Evolutionary conservation across 2,888 invertebrate species (phyloP).

Genomic region (Cremastobaeus sp.): DNA sequence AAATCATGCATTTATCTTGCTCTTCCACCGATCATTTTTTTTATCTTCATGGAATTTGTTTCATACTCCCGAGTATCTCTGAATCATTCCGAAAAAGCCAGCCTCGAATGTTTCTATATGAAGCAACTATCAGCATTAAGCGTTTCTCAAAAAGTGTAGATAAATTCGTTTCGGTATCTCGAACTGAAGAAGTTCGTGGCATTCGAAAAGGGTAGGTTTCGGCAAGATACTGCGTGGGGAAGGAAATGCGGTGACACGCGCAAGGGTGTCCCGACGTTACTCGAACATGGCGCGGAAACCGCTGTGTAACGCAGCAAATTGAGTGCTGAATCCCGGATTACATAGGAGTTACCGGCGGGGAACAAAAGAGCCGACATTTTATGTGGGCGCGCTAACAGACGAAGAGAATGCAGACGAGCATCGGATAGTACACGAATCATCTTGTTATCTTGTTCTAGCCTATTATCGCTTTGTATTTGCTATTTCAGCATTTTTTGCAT

Average conservation of each 20-base stretch:
- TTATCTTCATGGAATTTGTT: too few species aligned
- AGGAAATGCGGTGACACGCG: constrained; percentile 59
- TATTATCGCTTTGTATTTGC: not conserved
- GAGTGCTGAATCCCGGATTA: constrained; percentile 78
- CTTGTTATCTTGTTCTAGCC: constrained; percentile 30
- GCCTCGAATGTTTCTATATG: too few species aligned
- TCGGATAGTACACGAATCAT: constrained; percentile 30
- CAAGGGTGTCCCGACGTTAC: constrained; percentile 45
- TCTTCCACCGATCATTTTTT: too few species aligned
- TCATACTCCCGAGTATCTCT: too few species aligned
- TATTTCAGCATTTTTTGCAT: not conserved
- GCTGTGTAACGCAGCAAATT: constrained; percentile 74
- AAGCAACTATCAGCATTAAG: too few species aligned
- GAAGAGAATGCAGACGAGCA: constrained; percentile 29
- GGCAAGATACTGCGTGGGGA: constrained; percentile 50
- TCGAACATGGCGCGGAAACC: constrained; percentile 50
- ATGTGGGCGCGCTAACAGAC: constrained; percentile 43
- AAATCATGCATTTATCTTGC: too few species aligned
- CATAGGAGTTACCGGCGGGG: constrained; percentile 66
- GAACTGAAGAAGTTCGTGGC: not conserved
- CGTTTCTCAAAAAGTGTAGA: too few species aligned
- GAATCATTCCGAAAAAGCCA: too few species aligned
- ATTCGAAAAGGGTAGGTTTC: constrained; percentile 42
- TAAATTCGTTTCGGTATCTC: constrained; percentile 28
- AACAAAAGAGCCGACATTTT: constrained; percentile 56